Base-by-base conservation (phyloP, 2,888 invertebrate species). In the Diloba caeruleocephala region DNA sequence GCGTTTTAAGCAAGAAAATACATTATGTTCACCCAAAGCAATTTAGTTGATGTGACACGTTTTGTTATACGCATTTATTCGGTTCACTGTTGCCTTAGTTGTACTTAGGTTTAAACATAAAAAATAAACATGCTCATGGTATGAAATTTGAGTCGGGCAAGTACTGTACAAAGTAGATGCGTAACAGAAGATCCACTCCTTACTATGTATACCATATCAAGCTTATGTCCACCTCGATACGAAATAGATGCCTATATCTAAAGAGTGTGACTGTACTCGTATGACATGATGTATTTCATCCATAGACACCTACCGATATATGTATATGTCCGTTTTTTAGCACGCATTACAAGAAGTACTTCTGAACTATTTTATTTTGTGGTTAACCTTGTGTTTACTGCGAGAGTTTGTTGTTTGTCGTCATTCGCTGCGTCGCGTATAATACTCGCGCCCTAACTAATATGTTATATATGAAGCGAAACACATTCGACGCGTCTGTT, bases 1-100 rank as follows among this genome's bases (percentile, higher is more conserved):
- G 42, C 38, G 31, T 65, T 65, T 59, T 10, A 48, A 52, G 29
- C 23, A 34, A 44, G 39, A 41, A 36, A 32, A 36, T 33, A 64
- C 29, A 31, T 43, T 29, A 45, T 26, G 33, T 50, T 45, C 26
- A 33, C 41, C 32, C 15, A 26, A 56, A 54, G 55, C 56, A 37
- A 39, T 62, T 45, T 31, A 41, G 48, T 43, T 41, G 44, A 37
- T 19, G 57, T 38, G 55, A 62, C 32, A 37, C 42, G n/a, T 43
- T 39, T 29, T 44, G 34, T 39, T 34, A 21, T 39, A 26, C 15
- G 34, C 38, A 38, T 55, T 33, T 38, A 33, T 21, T 63, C 9
- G 12, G 14, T 19, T 19, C 28, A 21, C 23, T 25, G 43, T 28
- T 32, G 26, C 15, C 5, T 9, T n/a, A 4, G 21, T n/a, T 36